Evolutionary conservation across 2,888 invertebrate species (phyloP), one percentile per base, ranked within the genome.

Genomic region (Marasmarcha lunaedactyla): DNA sequence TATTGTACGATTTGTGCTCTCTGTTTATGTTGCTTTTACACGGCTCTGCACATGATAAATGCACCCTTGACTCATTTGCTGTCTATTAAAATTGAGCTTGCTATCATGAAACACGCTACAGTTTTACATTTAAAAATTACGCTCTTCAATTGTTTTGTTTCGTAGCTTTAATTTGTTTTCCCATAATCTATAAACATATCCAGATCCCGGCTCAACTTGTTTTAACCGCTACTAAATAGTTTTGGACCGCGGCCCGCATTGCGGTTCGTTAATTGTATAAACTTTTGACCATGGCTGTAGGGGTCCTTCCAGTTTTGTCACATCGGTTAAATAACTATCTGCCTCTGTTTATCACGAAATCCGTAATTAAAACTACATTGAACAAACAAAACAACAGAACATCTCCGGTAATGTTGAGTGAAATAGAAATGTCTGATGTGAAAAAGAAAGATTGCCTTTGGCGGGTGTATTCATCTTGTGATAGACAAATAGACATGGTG

Each of bases 1-100:
- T 71, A 73, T 70, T 73, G 71, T 72, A 67, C 61, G 59, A 70
- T 67, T 67, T 69, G 67, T 64, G 57, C 61, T 62, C 57, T 54
- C 70, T 76, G 70, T 76, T 62, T 63, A 57, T 50, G 52, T 51
- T 54, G 10, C 30, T 30, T 30, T 30, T 30, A 30, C 30, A 30
- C 30, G 2, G 11, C 30, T n/a, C 30, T 36, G 36, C 33, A 33
- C 20, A 25, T 30, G 15, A 2, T 26, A 27, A 39, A 27, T 26
- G 27, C 27, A 35, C 14, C 27, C 20, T 20, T 20, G 20, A 20
- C 20, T 20, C 7, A 55, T 55, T 57, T 56, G 59, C 55, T 46
- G 46, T 49, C 20, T 20, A 20, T 20, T 20, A 20, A 20, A 20
- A 20, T 7, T 5, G 20, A 20, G 20, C 20, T 20, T 20, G 3